Percentiles rank a stretch among this genome's conserved stretches.
These are phyloP conservation scores for Leptobrachium leishanense DNA, from an alignment of 2,113 vertebrate genomes.

Conservation along the genomic window DNA sequence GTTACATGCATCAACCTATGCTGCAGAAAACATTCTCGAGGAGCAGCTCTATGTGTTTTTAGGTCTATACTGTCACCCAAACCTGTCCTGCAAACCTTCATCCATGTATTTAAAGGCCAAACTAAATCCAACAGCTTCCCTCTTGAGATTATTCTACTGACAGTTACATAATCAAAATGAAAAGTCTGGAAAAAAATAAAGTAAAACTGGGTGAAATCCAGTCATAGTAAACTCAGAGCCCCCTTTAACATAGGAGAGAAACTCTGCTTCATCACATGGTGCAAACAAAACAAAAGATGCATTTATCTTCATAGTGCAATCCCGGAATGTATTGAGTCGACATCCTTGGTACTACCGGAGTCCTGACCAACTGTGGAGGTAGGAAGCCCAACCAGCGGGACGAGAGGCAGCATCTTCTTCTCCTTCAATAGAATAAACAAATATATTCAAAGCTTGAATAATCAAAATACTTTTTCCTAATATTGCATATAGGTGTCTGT, in stretches of 20 bases:
- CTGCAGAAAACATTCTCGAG: no score
- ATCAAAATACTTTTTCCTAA: no score
- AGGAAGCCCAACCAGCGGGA: constrained; percentile 88
- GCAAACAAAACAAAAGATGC: background rate
- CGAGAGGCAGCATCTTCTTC: constrained; percentile 79
- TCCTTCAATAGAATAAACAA: constrained; percentile 62
- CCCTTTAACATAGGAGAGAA: background rate
- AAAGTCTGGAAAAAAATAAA: background rate
- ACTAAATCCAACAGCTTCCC: background rate
- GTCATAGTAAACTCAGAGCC: background rate
- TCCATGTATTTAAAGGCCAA: no score
- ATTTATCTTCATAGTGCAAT: constrained; percentile 31
- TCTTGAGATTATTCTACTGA: background rate
- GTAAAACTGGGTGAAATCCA: no score
- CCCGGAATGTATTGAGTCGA: background rate
- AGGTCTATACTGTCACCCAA: no score
- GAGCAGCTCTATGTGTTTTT: no score
- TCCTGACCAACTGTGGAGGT: constrained; percentile 98
- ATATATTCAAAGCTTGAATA: no score
- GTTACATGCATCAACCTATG: no score
- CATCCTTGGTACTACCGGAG: constrained; percentile 72
- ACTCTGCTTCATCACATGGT: background rate
- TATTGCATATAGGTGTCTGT: no score
- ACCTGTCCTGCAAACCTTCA: no score
- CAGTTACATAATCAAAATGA: background rate